phyloP scores from a whole-genome alignment of 2,888 invertebrate species.

The Priocnemis perturbator region DNA sequence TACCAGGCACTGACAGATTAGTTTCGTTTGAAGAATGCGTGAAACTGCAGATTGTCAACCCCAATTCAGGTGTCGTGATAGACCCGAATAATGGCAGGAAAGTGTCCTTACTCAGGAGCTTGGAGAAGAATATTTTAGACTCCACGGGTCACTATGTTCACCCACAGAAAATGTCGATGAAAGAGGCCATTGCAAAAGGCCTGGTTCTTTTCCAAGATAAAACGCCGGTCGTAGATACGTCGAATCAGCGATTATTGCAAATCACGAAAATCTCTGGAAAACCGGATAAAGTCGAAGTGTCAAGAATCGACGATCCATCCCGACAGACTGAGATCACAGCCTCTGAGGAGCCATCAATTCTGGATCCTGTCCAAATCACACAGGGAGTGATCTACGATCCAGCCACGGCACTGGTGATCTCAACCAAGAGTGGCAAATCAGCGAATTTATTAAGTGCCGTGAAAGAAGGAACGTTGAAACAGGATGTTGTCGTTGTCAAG shows the following conservation, averaged over 20 bases:
- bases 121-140: conserved; percentile 88
- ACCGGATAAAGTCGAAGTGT: conserved; percentile 85
- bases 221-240: conserved; percentile 74
- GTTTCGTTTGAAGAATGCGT: conserved; percentile 93
- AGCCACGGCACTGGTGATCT: conserved; percentile 84
- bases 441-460: conserved; percentile 86
- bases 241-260: conserved; percentile 80
- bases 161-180: conserved; percentile 82
- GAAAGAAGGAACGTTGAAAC: conserved; percentile 83
- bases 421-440: conserved; percentile 83
- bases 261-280: conserved; percentile 84
- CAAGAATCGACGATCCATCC: conserved; percentile 75
- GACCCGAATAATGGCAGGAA: conserved; percentile 85
- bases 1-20: conserved; percentile 90
- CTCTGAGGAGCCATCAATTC: conserved; percentile 73
- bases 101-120: conserved; percentile 82
- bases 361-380: conserved; percentile 84
- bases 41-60: conserved; percentile 89
- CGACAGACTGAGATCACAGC: conserved; percentile 76
- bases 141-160: conserved; percentile 84
- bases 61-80: conserved; percentile 87
- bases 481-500: conserved; percentile 81
- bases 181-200: conserved; percentile 83
- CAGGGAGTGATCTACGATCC: conserved; percentile 88
- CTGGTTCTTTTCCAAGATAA: conserved; percentile 80